Evolutionary conservation across 2,797 vertebrate genomes (phyloP), one percentile per base, ranked within the genome.

Genomic region (Hozukius guyotensis): DNA sequence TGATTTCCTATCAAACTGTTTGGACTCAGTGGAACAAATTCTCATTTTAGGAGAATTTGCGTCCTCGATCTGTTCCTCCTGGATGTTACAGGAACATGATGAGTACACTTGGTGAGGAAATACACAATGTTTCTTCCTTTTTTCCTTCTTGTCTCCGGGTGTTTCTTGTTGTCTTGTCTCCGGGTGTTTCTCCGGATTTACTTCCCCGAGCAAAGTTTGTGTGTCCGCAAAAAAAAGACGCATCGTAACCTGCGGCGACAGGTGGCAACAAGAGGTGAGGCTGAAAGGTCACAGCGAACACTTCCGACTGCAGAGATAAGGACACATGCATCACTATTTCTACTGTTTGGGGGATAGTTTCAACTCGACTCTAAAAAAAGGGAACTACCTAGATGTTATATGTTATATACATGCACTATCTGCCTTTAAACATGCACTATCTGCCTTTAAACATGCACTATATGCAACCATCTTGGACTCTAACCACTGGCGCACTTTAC

Each of bases 211-310:
- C 77, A 84, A 90, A 86, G 80, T 84, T 82, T 82, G 49, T 74
- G 71, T 83, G 36, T 71, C 59, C 36, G 77, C 65, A 25, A 65
- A 59, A 34, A n/a, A 42, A 61, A 61, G 56, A 74, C 75, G 27
- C 60, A 60, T 57, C 42, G 65, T 90, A 46, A 92, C 93, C 92
- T 80, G 91, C 86, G 91, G 93, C 83, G 88, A 94, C 93, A 93
- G 93, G 93, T 95, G 94, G 85, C 89, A 93, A 83, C 90, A 83
- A 88, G 94, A 82, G 93, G 80, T 81, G 87, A 80, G 88, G 91
- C 62, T 68, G 77, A 92, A 88, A 92, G 93, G 92, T 95, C 94
- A 95, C 78, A 76, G 71, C 62, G 67, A 82, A 81, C 87, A 88
- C 92, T 93, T 94, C 89, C 80, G 84, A 82, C 87, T 69, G 69